Conservation (phyloP, 1,140 invertebrate species). For the Limonius californicus region DNA sequence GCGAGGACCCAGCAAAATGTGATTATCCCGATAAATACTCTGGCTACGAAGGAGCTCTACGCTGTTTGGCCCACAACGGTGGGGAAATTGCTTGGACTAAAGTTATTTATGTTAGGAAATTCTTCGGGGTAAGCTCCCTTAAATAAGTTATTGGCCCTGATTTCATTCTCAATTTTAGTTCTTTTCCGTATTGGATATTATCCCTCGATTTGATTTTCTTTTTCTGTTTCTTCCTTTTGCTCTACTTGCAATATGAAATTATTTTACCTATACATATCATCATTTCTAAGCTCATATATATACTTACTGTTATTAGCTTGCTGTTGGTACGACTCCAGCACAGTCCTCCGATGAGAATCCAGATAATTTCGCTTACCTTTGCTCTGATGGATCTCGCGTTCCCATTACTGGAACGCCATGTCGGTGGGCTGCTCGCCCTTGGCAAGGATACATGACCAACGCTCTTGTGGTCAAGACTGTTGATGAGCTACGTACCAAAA, state of each 20-base stretch:
- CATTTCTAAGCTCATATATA: too few species aligned
- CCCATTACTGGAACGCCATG: slow-evolving; percentile 66
- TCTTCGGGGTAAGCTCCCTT: slow-evolving; percentile 58
- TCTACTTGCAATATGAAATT: too few species aligned
- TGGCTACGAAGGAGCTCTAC: slow-evolving; percentile 78
- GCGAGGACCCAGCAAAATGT: slow-evolving; percentile 67
- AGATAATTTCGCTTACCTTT: slow-evolving; percentile 68
- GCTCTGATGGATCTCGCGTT: slow-evolving; percentile 72
- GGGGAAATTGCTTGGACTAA: slow-evolving; percentile 84
- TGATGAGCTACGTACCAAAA: slow-evolving; percentile 42
- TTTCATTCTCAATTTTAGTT: not conserved
- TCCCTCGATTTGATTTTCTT: too few species aligned
- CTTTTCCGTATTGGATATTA: too few species aligned
- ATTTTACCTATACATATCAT: too few species aligned
- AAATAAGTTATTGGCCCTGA: too few species aligned
- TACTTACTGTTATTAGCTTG: slow-evolving; percentile 46
- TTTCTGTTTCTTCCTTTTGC: too few species aligned
- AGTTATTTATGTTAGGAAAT: slow-evolving; percentile 71
- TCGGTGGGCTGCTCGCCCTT: slow-evolving; percentile 75
- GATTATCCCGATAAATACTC: slow-evolving; percentile 79
- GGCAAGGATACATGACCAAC: slow-evolving; percentile 69
- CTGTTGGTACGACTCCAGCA: slow-evolving; percentile 53
- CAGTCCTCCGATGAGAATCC: slow-evolving; percentile 53
- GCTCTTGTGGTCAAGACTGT: slow-evolving; percentile 53
- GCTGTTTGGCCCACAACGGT: slow-evolving; percentile 72